Conservation (phyloP, 2,888 invertebrate species). For the Schizotus pectinicornis region DNA sequence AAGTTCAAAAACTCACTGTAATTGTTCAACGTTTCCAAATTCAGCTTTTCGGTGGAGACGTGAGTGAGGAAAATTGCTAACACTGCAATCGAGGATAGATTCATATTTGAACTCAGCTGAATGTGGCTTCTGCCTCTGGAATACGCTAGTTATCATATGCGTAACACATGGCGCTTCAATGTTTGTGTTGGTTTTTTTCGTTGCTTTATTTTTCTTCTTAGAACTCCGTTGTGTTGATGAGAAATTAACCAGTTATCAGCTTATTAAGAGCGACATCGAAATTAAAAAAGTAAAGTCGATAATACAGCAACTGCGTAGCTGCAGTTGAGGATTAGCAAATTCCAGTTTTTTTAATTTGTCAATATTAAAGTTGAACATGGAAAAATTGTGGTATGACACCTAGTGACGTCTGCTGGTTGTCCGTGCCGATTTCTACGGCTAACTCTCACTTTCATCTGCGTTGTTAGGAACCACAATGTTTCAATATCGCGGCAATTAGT, state of each 20-base stretch:
- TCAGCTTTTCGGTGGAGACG: constrained; percentile 33
- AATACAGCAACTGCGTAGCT: too few relatives aligned
- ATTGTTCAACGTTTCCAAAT: constrained; percentile 43
- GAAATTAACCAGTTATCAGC: constrained; percentile 5
- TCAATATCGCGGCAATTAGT: too few relatives aligned
- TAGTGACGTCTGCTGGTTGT: constrained; percentile 6
- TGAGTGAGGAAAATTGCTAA: constrained; percentile 9
- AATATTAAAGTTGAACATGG: too few relatives aligned
- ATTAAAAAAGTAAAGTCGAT: too few relatives aligned
- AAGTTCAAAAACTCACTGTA: constrained; percentile 55
- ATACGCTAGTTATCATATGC: constrained; percentile 26
- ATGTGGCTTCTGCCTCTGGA: constrained; percentile 11
- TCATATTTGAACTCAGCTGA: not conserved
- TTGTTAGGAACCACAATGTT: constrained; percentile 1
- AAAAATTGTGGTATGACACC: too few relatives aligned
- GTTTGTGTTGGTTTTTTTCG: constrained; percentile 28
- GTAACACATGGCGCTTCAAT: constrained; percentile 28
- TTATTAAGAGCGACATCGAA: too few relatives aligned
- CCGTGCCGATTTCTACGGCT: constrained; percentile 17
- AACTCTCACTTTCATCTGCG: constrained; percentile 22
- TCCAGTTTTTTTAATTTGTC: too few relatives aligned
- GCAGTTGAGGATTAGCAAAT: too few relatives aligned
- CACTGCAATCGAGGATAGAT: not conserved
- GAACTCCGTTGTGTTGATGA: constrained; percentile 15
- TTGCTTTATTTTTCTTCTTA: constrained; percentile 20